Percentiles rank a stretch among this genome's conserved stretches.
These are phyloP conservation scores for Hetaerina titia DNA, from an alignment of 2,888 invertebrate species.

Conservation along the genomic window DNA sequence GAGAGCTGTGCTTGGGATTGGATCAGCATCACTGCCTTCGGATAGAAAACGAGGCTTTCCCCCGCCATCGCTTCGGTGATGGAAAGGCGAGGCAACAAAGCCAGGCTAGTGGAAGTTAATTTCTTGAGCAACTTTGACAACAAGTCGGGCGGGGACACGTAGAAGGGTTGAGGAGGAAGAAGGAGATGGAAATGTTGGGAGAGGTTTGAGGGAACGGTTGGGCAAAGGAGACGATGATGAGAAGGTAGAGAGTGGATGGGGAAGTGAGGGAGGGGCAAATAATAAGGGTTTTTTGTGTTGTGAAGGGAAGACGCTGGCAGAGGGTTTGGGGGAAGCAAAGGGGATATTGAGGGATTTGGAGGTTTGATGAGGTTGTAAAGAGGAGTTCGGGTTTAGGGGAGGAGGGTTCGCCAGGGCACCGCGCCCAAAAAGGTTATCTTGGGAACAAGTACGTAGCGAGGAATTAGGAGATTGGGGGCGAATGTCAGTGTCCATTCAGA, in stretches of 20 bases:
- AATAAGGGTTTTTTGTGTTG: conserved; percentile 11
- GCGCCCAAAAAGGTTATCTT: neutral
- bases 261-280: neutral
- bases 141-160: conserved; percentile 60
- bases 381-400: neutral
- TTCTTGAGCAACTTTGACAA: conserved; percentile 63
- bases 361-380: neutral
- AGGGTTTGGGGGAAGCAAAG: neutral
- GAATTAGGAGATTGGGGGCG: neutral
- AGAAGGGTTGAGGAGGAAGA: conserved; percentile 20
- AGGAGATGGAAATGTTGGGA: neutral
- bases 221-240: neutral
- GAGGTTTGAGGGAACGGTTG: neutral
- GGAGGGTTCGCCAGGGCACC: neutral
- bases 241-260: neutral
- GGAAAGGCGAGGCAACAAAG: conserved; percentile 63
- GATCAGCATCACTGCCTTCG: conserved; percentile 45
- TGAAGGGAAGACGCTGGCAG: neutral
- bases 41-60: conserved; percentile 8
- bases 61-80: conserved; percentile 29
- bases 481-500: no score
- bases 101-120: conserved; percentile 61
- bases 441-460: neutral
- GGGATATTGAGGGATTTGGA: neutral
- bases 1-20: neutral